phyloP scores from a whole-genome alignment of 2,113 vertebrate genomes.

The Nerophis ophidion region DNA sequence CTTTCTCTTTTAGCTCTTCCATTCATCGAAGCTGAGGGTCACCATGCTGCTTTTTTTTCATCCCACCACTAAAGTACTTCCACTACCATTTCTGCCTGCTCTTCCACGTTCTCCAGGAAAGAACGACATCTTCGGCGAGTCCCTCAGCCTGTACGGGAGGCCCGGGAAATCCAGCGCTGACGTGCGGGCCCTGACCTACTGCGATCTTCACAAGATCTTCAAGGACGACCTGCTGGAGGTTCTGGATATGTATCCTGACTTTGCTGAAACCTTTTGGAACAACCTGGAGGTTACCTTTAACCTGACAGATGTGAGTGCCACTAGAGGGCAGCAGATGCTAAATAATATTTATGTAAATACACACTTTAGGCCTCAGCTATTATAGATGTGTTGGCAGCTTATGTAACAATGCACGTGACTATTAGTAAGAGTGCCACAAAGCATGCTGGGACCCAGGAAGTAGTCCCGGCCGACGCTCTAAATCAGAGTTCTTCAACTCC shows the following conservation, averaged over 20 bases:
- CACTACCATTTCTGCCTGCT: not conserved
- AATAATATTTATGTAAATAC: too few relatives aligned
- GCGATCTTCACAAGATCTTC: slow-evolving; percentile 94
- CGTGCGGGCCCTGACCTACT: slow-evolving; percentile 92
- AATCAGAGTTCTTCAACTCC: too few relatives aligned
- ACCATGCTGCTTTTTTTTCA: not conserved
- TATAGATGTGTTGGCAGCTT: too few relatives aligned
- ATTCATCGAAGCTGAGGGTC: not conserved
- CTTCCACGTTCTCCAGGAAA: slow-evolving; percentile 34
- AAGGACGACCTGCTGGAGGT: slow-evolving; percentile 92
- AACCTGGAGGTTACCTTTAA: slow-evolving; percentile 97
- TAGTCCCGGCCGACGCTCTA: too few relatives aligned
- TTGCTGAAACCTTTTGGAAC: slow-evolving; percentile 89
- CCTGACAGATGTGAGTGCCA: slow-evolving; percentile 88
- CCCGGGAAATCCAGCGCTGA: slow-evolving; percentile 91
- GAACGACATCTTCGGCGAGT: slow-evolving; percentile 91
- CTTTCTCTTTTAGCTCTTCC: slow-evolving; percentile 9
- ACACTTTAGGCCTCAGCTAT: too few relatives aligned
- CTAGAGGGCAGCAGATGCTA: slow-evolving; percentile 2
- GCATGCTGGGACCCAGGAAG: too few relatives aligned
- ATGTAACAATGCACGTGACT: too few relatives aligned
- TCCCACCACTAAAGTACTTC: not conserved
- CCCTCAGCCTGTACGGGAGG: slow-evolving; percentile 82
- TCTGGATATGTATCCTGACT: slow-evolving; percentile 95
- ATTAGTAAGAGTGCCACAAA: too few relatives aligned